phyloP scores from a whole-genome alignment of 1,140 invertebrate genomes.

The Procambarus clarkii region DNA sequence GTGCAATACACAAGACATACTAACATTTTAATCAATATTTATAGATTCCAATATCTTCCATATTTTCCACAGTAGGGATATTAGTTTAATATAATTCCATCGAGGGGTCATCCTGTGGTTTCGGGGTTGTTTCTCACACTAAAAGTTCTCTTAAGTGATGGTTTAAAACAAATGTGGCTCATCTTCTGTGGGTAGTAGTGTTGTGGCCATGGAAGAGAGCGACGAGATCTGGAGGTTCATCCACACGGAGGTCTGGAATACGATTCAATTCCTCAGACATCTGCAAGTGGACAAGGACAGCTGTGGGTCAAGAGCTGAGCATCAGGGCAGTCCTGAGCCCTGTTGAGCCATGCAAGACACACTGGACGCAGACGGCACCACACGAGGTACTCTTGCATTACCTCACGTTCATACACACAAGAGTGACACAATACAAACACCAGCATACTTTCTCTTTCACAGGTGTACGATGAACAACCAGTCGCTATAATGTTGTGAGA shows the following conservation, averaged over 20 bases:
- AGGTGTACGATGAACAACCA: background rate
- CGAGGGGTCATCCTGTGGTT: background rate
- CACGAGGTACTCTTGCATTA: background rate
- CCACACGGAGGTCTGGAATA: constrained; percentile 54
- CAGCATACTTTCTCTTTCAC: background rate
- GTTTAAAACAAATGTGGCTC: background rate
- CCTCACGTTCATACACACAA: background rate
- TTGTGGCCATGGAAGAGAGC: background rate
- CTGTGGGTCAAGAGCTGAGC: constrained; percentile 32
- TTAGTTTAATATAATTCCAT: background rate
- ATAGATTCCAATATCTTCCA: background rate
- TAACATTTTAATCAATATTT: constrained; percentile 24
- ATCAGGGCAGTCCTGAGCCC: constrained; percentile 25
- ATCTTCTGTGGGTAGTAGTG: background rate
- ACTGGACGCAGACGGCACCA: background rate
- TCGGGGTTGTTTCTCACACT: background rate
- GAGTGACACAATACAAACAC: background rate
- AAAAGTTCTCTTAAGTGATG: background rate
- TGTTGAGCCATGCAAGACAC: constrained; percentile 35
- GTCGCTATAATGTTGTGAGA: no score
- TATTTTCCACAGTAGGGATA: background rate
- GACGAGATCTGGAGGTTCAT: background rate
- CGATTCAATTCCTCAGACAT: constrained; percentile 63
- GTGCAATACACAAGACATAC: constrained; percentile 26
- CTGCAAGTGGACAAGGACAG: constrained; percentile 58